These are phyloP conservation scores for Neoseiulus cucumeris DNA, from an alignment of 1,140 invertebrate species.

Conservation along the genomic window DNA sequence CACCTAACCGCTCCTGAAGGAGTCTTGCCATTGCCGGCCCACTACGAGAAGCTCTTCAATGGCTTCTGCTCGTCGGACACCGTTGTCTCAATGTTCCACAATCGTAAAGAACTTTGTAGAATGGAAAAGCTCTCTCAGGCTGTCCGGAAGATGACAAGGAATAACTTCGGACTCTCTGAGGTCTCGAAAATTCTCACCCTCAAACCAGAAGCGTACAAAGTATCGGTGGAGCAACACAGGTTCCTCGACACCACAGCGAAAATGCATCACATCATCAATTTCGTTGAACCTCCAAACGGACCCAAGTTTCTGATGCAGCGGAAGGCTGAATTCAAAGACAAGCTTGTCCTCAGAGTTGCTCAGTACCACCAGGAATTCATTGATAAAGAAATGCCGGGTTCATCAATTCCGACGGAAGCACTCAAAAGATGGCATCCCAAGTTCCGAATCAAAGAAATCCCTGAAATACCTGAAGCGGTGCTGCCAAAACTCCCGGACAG, in stretches of 20 bases:
- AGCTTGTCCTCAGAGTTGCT: not conserved
- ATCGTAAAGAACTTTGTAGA: not conserved
- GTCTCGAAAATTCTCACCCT: not conserved
- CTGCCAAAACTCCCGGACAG: constrained; percentile 12
- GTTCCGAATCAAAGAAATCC: constrained; percentile 13
- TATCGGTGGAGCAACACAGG: not conserved
- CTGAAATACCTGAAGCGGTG: constrained; percentile 12
- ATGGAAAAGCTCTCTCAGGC: not conserved
- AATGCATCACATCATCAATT: not conserved
- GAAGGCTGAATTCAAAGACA: not conserved
- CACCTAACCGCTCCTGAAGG: not conserved
- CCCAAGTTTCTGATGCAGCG: not conserved
- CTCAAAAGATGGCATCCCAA: constrained; percentile 17
- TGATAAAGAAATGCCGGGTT: not conserved
- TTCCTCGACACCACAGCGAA: not conserved
- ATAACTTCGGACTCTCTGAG: not conserved
- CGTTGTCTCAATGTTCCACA: not conserved
- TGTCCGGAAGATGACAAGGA: not conserved
- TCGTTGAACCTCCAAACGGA: not conserved
- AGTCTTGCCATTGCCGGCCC: not conserved
- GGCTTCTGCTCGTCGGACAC: not conserved
- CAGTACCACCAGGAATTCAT: not conserved
- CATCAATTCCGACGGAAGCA: constrained; percentile 1
- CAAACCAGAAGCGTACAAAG: not conserved
- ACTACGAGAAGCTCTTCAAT: not conserved